Conservation (phyloP, 1,140 invertebrate species). For the Papilio xuthus region DNA sequence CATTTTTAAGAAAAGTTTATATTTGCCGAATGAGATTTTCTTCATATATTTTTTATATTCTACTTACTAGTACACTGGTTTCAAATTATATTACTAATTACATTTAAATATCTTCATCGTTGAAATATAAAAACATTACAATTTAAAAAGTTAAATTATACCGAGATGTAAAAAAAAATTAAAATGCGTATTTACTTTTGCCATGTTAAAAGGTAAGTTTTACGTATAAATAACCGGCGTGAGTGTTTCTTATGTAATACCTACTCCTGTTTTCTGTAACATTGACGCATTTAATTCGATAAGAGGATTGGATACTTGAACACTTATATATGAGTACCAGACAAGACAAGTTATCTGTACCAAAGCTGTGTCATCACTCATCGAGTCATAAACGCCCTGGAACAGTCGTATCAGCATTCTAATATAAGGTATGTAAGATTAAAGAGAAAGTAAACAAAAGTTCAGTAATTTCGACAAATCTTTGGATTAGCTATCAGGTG, state of each 20-base stretch:
- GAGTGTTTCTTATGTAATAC: not conserved
- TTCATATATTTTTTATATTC: not conserved
- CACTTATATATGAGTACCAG: not conserved
- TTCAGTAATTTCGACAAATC: not conserved
- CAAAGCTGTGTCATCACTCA: not conserved
- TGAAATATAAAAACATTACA: no score
- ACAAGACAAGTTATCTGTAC: not conserved
- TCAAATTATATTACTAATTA: no score
- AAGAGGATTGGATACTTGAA: not conserved
- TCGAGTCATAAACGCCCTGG: not conserved
- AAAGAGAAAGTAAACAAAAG: not conserved
- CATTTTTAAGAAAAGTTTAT: constrained; percentile 31
- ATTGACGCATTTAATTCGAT: constrained; percentile 1
- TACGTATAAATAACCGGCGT: not conserved
- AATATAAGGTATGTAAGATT: not conserved
- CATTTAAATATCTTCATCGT: no score
- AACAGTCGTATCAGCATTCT: not conserved
- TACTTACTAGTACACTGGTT: not conserved
- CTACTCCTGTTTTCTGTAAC: not conserved
- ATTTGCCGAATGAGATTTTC: not conserved
- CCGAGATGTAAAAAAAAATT: no score
- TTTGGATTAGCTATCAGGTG: not conserved
- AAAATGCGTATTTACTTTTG: not conserved
- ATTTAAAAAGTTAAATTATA: no score
- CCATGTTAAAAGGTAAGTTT: not conserved